Base-by-base conservation (phyloP, 2,113 vertebrate genomes). In the Tenrec ecaudatus region DNA sequence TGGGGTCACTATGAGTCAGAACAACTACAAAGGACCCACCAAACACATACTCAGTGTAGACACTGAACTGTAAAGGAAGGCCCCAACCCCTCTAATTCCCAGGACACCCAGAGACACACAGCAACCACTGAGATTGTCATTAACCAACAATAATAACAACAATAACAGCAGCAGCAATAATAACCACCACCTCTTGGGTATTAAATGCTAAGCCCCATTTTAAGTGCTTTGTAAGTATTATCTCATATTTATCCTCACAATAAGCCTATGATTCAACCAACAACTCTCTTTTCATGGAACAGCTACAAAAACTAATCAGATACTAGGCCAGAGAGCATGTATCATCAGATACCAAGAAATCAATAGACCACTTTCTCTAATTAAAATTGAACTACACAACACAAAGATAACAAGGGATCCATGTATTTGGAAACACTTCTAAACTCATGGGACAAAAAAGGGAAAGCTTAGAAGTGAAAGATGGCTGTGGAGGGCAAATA, bases 291-390 rank as follows among this genome's bases (percentile, higher is more conserved):
- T 89, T 91, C 31, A 73, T 27, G 17, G 33, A 86, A 57, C 57
- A 89, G 29, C 64, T 89, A 78, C 88, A 92, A 82, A 89, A 79
- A 76, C 5, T 75, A 69, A 85, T 76, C 60, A 87, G 31, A 82
- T 91, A 84, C 31, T 81, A 95, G 88, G 33, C 40, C 31, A 80
- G 38, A 94, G 25, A 82, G 60, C 23, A 86, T 15, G 62, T 87
- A 33, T 87, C 40, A 84, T 97, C 93, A 89, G 89, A 86, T 81
- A 86, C n/a, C 22, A 84, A 89, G 93, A 96, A 94, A 88, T 82
- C 69, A 83, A 86, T 71, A 91, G 33, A 73, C 47, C 73, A 58
- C 71, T 86, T 95, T 92, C 27, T 95, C 66, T 87, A 95, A 95
- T 85, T 75, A 89, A 87, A 96, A 82, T 76, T 84, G 43, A 85